Base-by-base conservation (phyloP, 2,888 invertebrate species). In the Acleris emargana region DNA sequence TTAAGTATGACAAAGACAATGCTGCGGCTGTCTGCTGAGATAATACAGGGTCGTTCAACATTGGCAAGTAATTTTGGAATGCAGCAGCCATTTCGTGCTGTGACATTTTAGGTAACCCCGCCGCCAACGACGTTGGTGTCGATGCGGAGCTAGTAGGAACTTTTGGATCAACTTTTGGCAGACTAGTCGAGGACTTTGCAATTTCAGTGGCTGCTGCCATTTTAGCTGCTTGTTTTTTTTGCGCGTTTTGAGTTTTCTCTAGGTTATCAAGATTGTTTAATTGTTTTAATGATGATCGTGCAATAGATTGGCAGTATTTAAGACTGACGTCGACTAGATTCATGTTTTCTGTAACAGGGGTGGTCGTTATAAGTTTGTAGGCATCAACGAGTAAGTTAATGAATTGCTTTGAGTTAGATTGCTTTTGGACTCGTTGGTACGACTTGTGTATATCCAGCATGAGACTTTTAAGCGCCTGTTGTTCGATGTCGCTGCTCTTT, bases 391-490 rank as follows among this genome's bases (percentile, higher is more conserved):
- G 82, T 67, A 97, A 88, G 58, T 94, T 93, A 1, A 94, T 93
- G 71, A 96, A 95, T 62, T 93, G 89, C 76, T 95, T 95, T 0
- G 87, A 81, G 61, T 86, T 88, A 0, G 84, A 82, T 79, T 95
- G 94, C 77, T 95, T 96, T 69, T 95, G 94, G 1, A 94, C 94
- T 78, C 94, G 94, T 69, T 95, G 94, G 81, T 96, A 96, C 0
- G 95, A 94, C 78, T 94, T 94, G 80, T 95, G 96, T 42, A 94
- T 93, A 69, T 94, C 94, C 28, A 93, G 75, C 82, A 94, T 88
- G 7, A 94, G 81, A 71, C 93, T 91, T 64, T 93, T 88, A 0
- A 93, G 78, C 6, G 93, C 93, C 64, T 87, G 85, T 68, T 91
- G 87, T 77, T 94, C 93, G 0, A 91, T 81, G 3, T 87, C 87